Evolutionary conservation across 2,888 invertebrate species (phyloP), one percentile per base, ranked within the genome.

Genomic region (Drosophila kambysellisi): DNA sequence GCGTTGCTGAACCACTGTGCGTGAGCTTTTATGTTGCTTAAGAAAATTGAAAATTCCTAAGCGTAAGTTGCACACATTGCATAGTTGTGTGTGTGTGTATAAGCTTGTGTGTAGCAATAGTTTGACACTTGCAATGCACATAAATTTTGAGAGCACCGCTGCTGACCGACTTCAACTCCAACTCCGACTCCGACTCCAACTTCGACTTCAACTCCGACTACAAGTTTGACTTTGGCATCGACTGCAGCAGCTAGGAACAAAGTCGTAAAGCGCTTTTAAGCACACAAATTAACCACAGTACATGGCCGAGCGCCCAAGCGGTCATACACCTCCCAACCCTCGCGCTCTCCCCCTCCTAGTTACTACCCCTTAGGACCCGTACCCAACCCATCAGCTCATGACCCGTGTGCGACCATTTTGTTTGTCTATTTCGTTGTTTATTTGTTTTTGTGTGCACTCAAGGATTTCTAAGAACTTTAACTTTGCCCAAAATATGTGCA

Each of bases 181-280:
- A 17, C 25, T 25, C 86, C 86, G 82, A 83, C 59, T 32, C 29
- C 43, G 35, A 37, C 32, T 57, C 1, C 20, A 11, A 15, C 30
- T 58, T 25, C 57, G 15, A 5, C 12, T 43, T 12, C 25, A 15
- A 29, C 41, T 59, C 30, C 41, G 17, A 29, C 8, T n/a, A 7
- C 43, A 53, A 32, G 35, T 71, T 17, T 62, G 48, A 43, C 58
- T 64, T 20, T n/a, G 37, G 5, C 37, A n/a, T 11, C 54, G 48
- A 39, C 50, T 52, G 51, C 37, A 53, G 52, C 52, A 25, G 56
- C 39, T 25, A 74, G 39, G 58, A 66, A 71, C 60, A 63, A 90
- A 90, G 89, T 91, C 90, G 90, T 92, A 91, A 92, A 90, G 91
- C 83, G 90, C 91, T 91, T 91, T 92, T 91, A 89, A 92, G 92